Base-by-base conservation (phyloP, 2,888 invertebrate species). In the Erebia aethiops region DNA sequence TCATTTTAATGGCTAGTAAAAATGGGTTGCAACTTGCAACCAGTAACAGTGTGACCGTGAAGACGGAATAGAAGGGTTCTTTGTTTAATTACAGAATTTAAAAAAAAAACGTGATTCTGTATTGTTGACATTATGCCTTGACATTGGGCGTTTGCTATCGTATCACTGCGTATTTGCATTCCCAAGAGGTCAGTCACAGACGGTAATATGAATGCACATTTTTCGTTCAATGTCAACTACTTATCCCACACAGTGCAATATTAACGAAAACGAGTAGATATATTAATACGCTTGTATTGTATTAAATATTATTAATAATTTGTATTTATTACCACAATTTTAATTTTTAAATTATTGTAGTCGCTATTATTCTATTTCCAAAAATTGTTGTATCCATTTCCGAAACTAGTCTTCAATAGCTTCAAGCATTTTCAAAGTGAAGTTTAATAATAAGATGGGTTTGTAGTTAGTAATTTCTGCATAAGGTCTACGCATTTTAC, bases 111-210 rank as follows among this genome's bases (percentile, higher is more conserved):
- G 10, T 56, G 54, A 49, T 58, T 49, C 49, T 13, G 16, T 35
- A 52, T 58, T 58, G 64, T 69, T 75, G 67, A 71, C 57, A 70
- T 72, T 74, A 69, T 61, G 60, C 67, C 71, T 74, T 72, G 75
- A 73, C 75, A 73, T 74, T 74, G 75, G 73, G 62, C 67, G 69
- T 70, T 64, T 65, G 69, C 60, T 68, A 66, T 75, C 71, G 70
- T 58, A 71, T 71, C 68, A 66, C 54, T 62, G 26, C 54, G 63
- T 70, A 73, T 74, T 73, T 72, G 70, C 75, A 75, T 77, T 73
- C 73, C 56, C 71, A 54, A 72, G 69, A 69, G 76, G 76, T 77
- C 76, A 73, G 68, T 73, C 75, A 75, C 72, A 72, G 73, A 75
- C 71, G 73, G 71, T 75, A 71, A 57, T 70, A 71, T 67, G 51